These are phyloP conservation scores for Nomada ruficornis DNA, from an alignment of 2,888 invertebrate genomes.

Conservation along the genomic window DNA sequence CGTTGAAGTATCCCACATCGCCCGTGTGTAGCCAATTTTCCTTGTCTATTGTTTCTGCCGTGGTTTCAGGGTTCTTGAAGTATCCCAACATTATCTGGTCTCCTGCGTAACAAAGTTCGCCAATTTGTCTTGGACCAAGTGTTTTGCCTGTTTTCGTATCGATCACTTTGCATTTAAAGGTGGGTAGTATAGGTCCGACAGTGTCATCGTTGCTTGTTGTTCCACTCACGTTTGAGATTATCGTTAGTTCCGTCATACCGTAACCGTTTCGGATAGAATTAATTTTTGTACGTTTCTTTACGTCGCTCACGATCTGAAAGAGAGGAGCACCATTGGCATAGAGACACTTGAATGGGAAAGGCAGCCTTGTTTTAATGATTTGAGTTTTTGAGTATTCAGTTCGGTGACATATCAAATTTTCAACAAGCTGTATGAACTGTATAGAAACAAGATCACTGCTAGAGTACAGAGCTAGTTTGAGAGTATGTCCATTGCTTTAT, in stretches of 20 bases:
- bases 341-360: background rate
- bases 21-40: slow-evolving; percentile 85
- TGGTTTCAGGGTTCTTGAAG: slow-evolving; percentile 84
- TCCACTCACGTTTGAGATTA: slow-evolving; percentile 85
- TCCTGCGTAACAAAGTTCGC: slow-evolving; percentile 86
- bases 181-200: slow-evolving; percentile 88
- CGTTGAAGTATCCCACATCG: slow-evolving; percentile 85
- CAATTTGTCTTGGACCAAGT: slow-evolving; percentile 85
- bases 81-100: slow-evolving; percentile 86
- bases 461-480: too few relatives aligned
- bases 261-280: slow-evolving; percentile 89
- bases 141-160: slow-evolving; percentile 73
- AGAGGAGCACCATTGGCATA: background rate
- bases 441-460: too few relatives aligned
- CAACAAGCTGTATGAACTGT: too few relatives aligned
- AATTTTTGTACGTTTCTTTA: slow-evolving; percentile 84
- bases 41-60: slow-evolving; percentile 84
- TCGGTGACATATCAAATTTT: too few relatives aligned
- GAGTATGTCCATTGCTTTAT: too few relatives aligned
- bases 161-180: slow-evolving; percentile 87
- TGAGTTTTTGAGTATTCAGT: background rate
- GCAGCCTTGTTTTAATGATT: background rate
- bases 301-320: slow-evolving; percentile 34
- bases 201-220: slow-evolving; percentile 85
- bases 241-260: slow-evolving; percentile 92